These are phyloP conservation scores for Seira musarum DNA, from an alignment of 2,888 invertebrate species.

Conservation along the genomic window DNA sequence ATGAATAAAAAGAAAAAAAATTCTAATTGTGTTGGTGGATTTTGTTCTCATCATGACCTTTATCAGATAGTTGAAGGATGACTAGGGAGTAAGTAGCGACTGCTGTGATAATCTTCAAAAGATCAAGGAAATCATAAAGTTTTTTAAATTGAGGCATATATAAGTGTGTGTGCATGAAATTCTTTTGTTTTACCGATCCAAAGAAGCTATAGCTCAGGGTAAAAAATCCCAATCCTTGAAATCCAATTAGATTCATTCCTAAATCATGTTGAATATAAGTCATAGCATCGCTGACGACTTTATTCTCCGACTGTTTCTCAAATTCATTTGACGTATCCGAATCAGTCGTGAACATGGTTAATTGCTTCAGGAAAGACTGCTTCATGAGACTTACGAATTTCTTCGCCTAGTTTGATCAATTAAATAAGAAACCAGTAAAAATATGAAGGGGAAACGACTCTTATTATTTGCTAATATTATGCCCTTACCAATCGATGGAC, in stretches of 20 bases:
- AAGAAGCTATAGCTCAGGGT: too few relatives aligned
- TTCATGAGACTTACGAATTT: slow-evolving; percentile 8
- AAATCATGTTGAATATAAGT: neutral
- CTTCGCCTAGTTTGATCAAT: neutral
- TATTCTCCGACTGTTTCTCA: neutral
- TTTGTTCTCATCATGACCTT: neutral
- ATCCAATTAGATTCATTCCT: too few relatives aligned
- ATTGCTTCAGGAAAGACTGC: slow-evolving; percentile 1
- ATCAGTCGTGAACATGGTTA: neutral
- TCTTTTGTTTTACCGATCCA: neutral
- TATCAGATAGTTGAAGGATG: slow-evolving; percentile 24
- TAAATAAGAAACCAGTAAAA: too few relatives aligned
- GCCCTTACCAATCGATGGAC: slow-evolving; percentile 10
- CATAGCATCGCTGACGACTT: neutral
- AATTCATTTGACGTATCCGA: too few relatives aligned
- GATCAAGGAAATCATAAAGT: too few relatives aligned
- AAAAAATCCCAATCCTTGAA: too few relatives aligned
- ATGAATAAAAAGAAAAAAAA: slow-evolving; percentile 29
- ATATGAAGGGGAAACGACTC: too few relatives aligned
- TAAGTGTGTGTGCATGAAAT: neutral
- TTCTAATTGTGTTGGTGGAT: too few relatives aligned
- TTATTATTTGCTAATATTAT: too few relatives aligned
- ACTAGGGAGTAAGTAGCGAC: slow-evolving; percentile 21
- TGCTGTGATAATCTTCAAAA: slow-evolving; percentile 20
- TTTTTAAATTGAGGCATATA: neutral